phyloP scores from a whole-genome alignment of 1,140 invertebrate species.

The Saccostrea cuccullata region DNA sequence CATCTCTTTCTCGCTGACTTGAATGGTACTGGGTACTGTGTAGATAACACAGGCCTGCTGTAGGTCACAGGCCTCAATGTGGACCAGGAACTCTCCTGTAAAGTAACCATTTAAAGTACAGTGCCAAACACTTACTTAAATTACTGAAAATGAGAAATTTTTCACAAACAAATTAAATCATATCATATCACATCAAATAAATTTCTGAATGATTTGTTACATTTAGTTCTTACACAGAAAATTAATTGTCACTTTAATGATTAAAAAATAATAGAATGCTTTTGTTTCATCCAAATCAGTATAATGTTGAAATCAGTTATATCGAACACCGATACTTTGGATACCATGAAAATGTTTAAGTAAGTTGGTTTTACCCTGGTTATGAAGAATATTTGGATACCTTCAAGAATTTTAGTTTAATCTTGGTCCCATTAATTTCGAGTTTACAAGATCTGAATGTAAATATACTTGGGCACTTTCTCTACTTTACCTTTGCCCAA shows the following conservation, averaged over 20 bases:
- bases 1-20: conserved; percentile 8
- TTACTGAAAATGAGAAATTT: neutral
- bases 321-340: no score
- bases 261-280: neutral
- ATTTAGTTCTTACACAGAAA: no score
- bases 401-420: no score
- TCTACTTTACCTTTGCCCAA: neutral
- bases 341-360: no score
- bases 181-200: neutral
- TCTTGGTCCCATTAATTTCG: no score
- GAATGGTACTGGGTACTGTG: neutral
- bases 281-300: neutral
- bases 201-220: neutral
- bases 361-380: no score
- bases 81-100: conserved; percentile 3
- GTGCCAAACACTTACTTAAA: neutral
- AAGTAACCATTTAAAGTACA: neutral
- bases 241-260: no score
- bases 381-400: no score
- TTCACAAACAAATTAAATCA: neutral
- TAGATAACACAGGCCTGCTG: conserved; percentile 4
- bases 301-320: no score
- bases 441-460: no score
- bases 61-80: conserved; percentile 21
- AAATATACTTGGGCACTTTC: neutral